A percentile compares a stretch with the other conserved stretches of the same genome.
phyloP scores from a whole-genome alignment of 2,888 invertebrate genomes.

The Odontocolon sp. region DNA sequence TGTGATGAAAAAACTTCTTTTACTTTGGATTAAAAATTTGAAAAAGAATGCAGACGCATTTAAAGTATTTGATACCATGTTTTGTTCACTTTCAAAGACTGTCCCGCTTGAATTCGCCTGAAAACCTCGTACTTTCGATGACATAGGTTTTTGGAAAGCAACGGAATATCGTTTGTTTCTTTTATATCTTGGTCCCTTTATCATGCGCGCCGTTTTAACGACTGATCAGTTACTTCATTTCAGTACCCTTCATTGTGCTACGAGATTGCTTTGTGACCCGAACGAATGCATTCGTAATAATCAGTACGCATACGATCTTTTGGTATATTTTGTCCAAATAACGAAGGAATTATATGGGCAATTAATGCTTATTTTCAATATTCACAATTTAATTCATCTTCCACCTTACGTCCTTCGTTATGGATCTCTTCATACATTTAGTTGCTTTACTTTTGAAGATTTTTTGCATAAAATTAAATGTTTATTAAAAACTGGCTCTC shows the following conservation, averaged over 20 bases:
- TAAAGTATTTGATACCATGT: background rate
- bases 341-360: constrained; percentile 31
- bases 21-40: background rate
- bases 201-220: background rate
- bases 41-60: background rate
- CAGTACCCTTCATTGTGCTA: constrained; percentile 15
- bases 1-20: background rate
- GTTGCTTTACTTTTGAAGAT: background rate
- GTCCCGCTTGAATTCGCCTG: constrained; percentile 18
- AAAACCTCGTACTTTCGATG: constrained; percentile 5
- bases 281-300: constrained; percentile 18
- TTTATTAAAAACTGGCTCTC: background rate
- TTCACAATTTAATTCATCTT: constrained; percentile 59
- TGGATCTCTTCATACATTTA: background rate
- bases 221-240: constrained; percentile 10
- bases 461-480: background rate
- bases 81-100: background rate
- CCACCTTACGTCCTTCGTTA: background rate
- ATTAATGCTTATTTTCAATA: constrained; percentile 65
- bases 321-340: constrained; percentile 5
- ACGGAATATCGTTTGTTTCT: constrained; percentile 27
- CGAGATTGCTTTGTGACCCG: constrained; percentile 24
- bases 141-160: constrained; percentile 19
- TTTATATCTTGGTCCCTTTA: constrained; percentile 5
- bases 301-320: constrained; percentile 9